phyloP scores from a whole-genome alignment of 1,140 invertebrate genomes.

The Holcopasites calliopsidis region DNA sequence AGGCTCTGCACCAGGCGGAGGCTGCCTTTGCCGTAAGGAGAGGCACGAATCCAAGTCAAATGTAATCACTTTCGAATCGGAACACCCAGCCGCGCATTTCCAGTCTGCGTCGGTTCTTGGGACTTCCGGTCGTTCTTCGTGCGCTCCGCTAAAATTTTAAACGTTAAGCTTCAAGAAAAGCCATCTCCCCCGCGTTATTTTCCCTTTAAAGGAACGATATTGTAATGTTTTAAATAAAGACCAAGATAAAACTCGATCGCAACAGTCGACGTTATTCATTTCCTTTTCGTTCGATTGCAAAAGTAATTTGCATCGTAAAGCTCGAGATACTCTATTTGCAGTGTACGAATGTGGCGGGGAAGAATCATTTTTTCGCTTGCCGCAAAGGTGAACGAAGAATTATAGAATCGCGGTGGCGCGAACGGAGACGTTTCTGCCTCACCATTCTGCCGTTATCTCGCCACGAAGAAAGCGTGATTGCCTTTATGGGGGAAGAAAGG shows the following conservation, averaged over 20 bases:
- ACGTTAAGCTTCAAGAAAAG: not conserved
- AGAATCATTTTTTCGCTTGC: not conserved
- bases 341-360: not conserved
- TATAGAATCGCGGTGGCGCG: constrained; percentile 27
- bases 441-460: constrained; percentile 77
- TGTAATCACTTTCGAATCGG: constrained; percentile 52
- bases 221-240: no score
- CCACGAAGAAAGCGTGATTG: constrained; percentile 78
- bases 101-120: constrained; percentile 22
- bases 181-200: not conserved
- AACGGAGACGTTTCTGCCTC: constrained; percentile 59
- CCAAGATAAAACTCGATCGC: no score
- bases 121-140: constrained; percentile 21
- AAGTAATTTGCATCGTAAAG: no score
- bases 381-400: constrained; percentile 2
- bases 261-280: no score
- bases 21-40: constrained; percentile 47
- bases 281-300: no score
- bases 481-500: constrained; percentile 80
- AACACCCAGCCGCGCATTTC: constrained; percentile 28
- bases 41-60: constrained; percentile 52
- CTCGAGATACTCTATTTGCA: not conserved
- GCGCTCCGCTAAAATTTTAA: not conserved
- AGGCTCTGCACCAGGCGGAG: constrained; percentile 29
- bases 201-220: no score